Base-by-base conservation (phyloP, 1,140 invertebrate species). In the Copidosoma floridanum region DNA sequence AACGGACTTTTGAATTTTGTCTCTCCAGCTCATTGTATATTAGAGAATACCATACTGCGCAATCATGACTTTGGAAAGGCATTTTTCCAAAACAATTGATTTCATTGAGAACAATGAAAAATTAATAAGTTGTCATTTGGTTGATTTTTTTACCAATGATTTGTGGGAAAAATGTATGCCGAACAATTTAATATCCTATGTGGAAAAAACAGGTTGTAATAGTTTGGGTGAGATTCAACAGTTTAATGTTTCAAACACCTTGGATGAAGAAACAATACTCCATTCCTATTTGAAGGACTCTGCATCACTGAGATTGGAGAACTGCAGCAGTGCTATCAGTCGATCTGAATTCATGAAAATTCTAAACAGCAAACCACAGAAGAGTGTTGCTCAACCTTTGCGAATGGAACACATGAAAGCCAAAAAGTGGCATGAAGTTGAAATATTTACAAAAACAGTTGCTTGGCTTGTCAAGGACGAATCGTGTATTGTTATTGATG, bases 381-480 rank as follows among this genome's bases (percentile, higher is more conserved):
- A n/a, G n/a, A n/a, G n/a, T n/a, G n/a, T n/a, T n/a, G n/a, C n/a
- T n/a, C n/a, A n/a, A n/a, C n/a, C n/a, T n/a, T n/a, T n/a, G n/a
- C n/a, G n/a, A n/a, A 10, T 32, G 23, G 8, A 63, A 56, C 35
- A 53, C 24, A 92, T 91, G 89, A 88, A 82, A 11, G 73, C 81
- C 23, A 95, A 95, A 73, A 95, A 95, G 69, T 85, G 82, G 53
- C 90, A 94, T 74, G 92, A 95, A 82, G 90, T 94, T 26, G 80
- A 84, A 68, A 68, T 80, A 20, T 81, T 88, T 70, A 64, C 82
- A 10, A 71, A 67, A 63, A 53, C 79, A 11, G 59, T 81, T 37
- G 63, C 60, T 14, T 63, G 71, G 60, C 67, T 75, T 58, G 63
- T 70, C 47, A 29, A 66, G 26, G 16, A 48, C 16, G 58, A 68